phyloP scores from a whole-genome alignment of 2,797 vertebrate species.

The Anguilla anguilla region DNA sequence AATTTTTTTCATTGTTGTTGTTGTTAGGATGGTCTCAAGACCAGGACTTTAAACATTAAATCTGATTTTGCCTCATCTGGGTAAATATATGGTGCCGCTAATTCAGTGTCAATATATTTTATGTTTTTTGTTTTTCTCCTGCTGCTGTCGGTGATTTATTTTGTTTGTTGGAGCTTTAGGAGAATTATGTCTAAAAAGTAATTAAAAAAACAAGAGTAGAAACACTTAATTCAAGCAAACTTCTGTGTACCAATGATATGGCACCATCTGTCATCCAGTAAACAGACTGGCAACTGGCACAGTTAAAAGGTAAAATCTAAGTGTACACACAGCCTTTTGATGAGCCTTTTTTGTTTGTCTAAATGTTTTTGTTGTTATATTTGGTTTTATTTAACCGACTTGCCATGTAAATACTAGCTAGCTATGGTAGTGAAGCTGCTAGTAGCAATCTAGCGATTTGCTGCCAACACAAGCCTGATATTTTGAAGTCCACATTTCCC shows the following conservation, averaged over 20 bases:
- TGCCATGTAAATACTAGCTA: not conserved
- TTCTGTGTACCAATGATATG: not conserved
- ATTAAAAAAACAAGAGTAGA: not conserved
- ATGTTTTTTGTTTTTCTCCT: not conserved
- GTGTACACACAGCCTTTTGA: not conserved
- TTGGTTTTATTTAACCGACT: too few relatives aligned
- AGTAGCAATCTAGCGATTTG: not conserved
- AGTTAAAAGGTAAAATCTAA: not conserved
- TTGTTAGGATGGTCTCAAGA: not conserved
- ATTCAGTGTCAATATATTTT: not conserved
- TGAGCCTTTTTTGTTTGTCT: not conserved
- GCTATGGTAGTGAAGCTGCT: not conserved
- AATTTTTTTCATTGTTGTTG: not conserved
- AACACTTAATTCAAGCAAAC: not conserved
- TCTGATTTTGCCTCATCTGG: not conserved
- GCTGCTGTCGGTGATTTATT: not conserved
- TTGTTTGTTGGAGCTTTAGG: not conserved
- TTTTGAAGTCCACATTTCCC: not conserved
- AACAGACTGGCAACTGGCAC: not conserved
- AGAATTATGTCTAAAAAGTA: not conserved
- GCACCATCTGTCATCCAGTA: not conserved
- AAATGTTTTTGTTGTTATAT: not conserved
- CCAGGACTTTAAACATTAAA: not conserved
- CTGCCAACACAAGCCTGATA: not conserved
- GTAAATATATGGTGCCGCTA: not conserved